phyloP scores from a whole-genome alignment of 2,888 invertebrate species.

The Mythimna vitellina region DNA sequence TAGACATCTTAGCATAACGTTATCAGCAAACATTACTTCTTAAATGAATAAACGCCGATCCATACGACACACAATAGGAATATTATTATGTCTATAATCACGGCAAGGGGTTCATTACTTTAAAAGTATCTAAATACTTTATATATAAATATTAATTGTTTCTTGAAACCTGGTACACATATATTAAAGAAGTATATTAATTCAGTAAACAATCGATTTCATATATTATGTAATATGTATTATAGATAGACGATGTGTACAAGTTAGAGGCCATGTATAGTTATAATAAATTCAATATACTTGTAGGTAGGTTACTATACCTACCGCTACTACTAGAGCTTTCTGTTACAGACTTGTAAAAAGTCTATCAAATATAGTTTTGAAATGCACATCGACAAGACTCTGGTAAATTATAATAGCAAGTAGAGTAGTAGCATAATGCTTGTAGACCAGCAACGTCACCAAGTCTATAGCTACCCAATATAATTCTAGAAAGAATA shows the following conservation, averaged over 20 bases:
- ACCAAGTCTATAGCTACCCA: background rate
- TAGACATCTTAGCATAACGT: slow-evolving; percentile 30
- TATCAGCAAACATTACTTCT: slow-evolving; percentile 16
- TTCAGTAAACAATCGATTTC: slow-evolving; percentile 3
- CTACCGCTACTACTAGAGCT: slow-evolving; percentile 24
- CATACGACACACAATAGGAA: slow-evolving; percentile 5
- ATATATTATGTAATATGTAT: background rate
- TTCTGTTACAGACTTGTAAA: slow-evolving; percentile 32
- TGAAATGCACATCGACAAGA: slow-evolving; percentile 40
- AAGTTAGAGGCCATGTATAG: slow-evolving; percentile 45
- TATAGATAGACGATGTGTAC: slow-evolving; percentile 31
- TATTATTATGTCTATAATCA: slow-evolving; percentile 3
- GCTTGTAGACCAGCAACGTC: background rate
- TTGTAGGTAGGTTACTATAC: background rate
- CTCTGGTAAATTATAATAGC: slow-evolving; percentile 20
- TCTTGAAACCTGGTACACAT: slow-evolving; percentile 25
- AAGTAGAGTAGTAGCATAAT: slow-evolving; percentile 3
- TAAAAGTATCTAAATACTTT: background rate
- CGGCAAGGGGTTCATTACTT: slow-evolving; percentile 1
- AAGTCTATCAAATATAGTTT: slow-evolving; percentile 43
- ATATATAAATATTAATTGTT: background rate
- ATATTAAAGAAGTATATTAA: slow-evolving; percentile 5
- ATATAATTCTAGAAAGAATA: background rate
- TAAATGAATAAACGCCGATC: slow-evolving; percentile 7
- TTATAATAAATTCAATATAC: slow-evolving; percentile 41